Evolutionary conservation across 1,140 invertebrate species (phyloP), one percentile per base, ranked within the genome.

Genomic region (Lepidurus arcticus): DNA sequence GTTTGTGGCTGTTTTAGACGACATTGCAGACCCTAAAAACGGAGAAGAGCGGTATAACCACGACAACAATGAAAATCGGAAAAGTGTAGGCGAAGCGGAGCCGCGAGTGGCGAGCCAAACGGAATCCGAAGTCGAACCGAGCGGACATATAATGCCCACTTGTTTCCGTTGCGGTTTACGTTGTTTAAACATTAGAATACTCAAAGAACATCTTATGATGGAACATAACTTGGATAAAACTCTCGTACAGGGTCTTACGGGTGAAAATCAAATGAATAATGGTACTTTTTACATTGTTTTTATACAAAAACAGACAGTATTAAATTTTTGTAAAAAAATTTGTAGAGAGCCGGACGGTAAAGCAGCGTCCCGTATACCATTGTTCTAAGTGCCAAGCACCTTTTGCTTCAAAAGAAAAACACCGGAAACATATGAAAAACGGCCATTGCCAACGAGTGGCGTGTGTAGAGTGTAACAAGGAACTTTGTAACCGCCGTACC

Each of bases 201-300:
- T 65, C 21, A 65, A 65, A 65, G 53, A 65, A 65, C 53, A 65
- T 65, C 21, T 65, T n/a, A 65, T 65, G 53, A n/a, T 21, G 53
- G 53, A 13, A 65, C 53, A 65, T 65, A 65, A 65, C 53, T 21
- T 65, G 53, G 13, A 9, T 16, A 65, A 65, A 16, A 16, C 0
- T 10, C 53, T 65, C 16, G 21, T 65, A 4, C 53, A 65, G 53
- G 13, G 53, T 7, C 53, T 65, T 65, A 16, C 21, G 7, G n/a
- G 53, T 65, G 53, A 65, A 65, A 21, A 21, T n/a, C 53, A 65
- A 9, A 16, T 1, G 16, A 16, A 5, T 16, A 1, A 10, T 7
- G 13, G 53, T 65, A 65, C 53, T 7, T 21, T 11, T 16, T 16
- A 16, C 7, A 16, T 9, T 21, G 53, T 65, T 9, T 47, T 47